Conservation (phyloP, 92 coral and sea anemone species). For the Epizoanthus fatuus region DNA sequence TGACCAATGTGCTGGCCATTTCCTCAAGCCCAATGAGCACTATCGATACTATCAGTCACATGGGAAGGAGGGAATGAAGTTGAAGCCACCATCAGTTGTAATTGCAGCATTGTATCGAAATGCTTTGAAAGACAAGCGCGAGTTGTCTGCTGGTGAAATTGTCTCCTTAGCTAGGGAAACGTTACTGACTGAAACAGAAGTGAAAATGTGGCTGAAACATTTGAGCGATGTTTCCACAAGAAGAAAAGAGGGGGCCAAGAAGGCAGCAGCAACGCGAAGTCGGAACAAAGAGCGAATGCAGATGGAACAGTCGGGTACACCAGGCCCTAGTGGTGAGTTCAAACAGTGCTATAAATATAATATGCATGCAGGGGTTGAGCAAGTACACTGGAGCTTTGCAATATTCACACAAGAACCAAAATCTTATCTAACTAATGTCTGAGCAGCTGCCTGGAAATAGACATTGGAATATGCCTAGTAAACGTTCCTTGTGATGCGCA, state of each 20-base stretch:
- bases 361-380: too few relatives aligned
- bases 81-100: constrained; percentile 18
- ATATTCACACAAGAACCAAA: too few relatives aligned
- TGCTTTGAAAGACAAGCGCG: too few relatives aligned
- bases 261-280: constrained; percentile 50
- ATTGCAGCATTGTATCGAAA: not conserved
- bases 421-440: too few relatives aligned
- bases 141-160: constrained; percentile 21
- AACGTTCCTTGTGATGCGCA: too few relatives aligned
- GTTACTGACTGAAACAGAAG: constrained; percentile 36
- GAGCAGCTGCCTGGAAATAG: too few relatives aligned
- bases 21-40: constrained; percentile 27
- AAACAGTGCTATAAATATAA: too few relatives aligned
- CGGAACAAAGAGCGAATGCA: not conserved
- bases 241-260: constrained; percentile 43
- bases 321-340: too few relatives aligned
- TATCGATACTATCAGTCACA: not conserved
- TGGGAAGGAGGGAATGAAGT: constrained; percentile 25
- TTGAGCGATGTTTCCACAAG: constrained; percentile 42
- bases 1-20: constrained; percentile 32
- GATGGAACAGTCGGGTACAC: too few relatives aligned
- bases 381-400: too few relatives aligned
- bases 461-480: too few relatives aligned
- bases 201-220: constrained; percentile 46
- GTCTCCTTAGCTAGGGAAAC: constrained; percentile 23